Evolutionary conservation across 2,888 invertebrate species (phyloP).

Genomic region (Cantharis lateralis): DNA sequence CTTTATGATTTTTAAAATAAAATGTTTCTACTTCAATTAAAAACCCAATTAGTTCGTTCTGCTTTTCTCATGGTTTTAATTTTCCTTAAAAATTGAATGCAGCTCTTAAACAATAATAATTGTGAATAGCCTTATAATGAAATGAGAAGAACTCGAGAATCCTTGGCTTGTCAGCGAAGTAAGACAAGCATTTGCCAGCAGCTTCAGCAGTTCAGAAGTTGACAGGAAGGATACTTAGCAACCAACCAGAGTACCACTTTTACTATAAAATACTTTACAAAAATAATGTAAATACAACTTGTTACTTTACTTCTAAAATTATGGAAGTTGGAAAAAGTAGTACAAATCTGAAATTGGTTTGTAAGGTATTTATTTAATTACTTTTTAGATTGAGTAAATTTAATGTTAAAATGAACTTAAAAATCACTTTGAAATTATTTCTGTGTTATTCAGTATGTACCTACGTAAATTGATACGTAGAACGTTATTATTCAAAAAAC

Average conservation of each 20-base stretch:
- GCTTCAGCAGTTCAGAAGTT: conserved; percentile 4
- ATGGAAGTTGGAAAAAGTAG: background rate
- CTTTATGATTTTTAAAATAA: background rate
- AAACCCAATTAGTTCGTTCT: background rate
- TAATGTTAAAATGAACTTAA: too few relatives aligned
- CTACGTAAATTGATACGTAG: too few relatives aligned
- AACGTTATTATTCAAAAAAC: too few relatives aligned
- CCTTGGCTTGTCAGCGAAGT: conserved; percentile 8
- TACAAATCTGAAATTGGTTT: background rate
- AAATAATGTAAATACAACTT: background rate
- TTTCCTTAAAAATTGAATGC: background rate
- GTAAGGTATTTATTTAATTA: too few relatives aligned
- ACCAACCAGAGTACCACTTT: background rate
- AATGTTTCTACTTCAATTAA: background rate
- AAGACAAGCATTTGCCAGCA: conserved; percentile 7
- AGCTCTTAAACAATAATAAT: background rate
- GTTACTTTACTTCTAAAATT: background rate
- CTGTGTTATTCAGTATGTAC: too few relatives aligned
- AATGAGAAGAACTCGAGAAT: conserved; percentile 5
- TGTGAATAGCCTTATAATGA: conserved; percentile 4
- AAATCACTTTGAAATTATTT: too few relatives aligned
- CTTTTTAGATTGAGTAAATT: too few relatives aligned
- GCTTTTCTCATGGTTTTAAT: background rate
- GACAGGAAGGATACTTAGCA: background rate
- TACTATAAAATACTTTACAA: background rate